A percentile compares a stretch with the other conserved stretches of the same genome.
Evolutionary conservation across 2,888 invertebrate genomes (phyloP).

Genomic region (Halocaridina rubra): DNA sequence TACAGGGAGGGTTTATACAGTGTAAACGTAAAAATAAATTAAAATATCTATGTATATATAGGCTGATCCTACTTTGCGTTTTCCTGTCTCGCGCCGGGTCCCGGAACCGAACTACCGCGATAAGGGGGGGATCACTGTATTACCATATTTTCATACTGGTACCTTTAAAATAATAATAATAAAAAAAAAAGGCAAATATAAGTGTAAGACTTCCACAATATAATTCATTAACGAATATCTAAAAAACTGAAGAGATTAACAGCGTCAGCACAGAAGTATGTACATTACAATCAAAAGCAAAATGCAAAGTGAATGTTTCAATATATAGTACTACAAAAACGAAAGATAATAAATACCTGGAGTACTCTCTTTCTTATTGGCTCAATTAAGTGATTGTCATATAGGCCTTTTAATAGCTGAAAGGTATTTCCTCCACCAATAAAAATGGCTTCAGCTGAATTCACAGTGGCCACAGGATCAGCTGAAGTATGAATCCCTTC

Average conservation of each 20-base stretch:
- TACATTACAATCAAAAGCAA: background rate
- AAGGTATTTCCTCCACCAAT: slow-evolving; percentile 88
- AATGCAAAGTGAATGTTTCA: background rate
- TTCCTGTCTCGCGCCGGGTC: no score
- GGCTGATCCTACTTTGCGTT: no score
- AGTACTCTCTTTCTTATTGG: slow-evolving; percentile 76
- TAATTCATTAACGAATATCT: background rate
- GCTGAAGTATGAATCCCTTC: slow-evolving; percentile 75
- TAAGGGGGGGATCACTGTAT: no score
- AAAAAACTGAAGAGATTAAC: background rate
- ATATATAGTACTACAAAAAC: no score
- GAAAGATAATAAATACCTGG: slow-evolving; percentile 65
- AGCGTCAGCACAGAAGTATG: background rate
- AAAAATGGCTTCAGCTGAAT: slow-evolving; percentile 78
- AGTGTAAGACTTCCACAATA: no score
- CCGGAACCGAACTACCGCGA: no score
- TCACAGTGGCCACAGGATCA: slow-evolving; percentile 74
- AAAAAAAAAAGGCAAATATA: no score
- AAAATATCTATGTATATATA: no score
- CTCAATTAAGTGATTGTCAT: slow-evolving; percentile 77
- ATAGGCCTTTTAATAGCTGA: slow-evolving; percentile 77
- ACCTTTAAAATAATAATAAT: background rate
- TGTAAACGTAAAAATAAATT: no score
- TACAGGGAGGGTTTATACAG: no score
- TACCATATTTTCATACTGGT: background rate